Evolutionary conservation across 2,113 vertebrate species (phyloP), one percentile per base, ranked within the genome.

Genomic region (Chamaea fasciata): DNA sequence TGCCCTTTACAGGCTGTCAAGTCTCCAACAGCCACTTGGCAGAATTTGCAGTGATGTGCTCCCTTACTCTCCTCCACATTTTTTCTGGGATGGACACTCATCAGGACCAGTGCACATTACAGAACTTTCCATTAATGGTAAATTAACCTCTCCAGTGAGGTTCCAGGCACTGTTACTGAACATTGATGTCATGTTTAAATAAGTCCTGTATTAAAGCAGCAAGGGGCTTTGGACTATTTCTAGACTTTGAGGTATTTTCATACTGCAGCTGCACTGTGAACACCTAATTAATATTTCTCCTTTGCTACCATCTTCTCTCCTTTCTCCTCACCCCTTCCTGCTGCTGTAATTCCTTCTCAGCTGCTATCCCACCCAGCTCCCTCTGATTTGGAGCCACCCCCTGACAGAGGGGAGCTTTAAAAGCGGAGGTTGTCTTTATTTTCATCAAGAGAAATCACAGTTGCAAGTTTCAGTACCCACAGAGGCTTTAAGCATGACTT

Each of bases 361-460:
- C 59, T 69, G 74, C 87, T 80, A 21, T 55, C 63, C 57, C 77
- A 76, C 53, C 46, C 71, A 63, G 52, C 49, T 92, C 75, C 47
- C 65, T 88, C 85, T 37, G 63, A 55, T 57, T 65, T 55, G 59
- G 67, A 92, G 75, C 31, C 84, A 80, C 65, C 77, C 81, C 64
- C 74, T 90, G 81, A 86, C 47, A 91, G 86, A 67, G 22, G 20
- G 11, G 4, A 37, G 56, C 37, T 90, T 74, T 77, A 57, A 94
- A 96, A 93, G 78, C 6, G 0, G 47, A 60, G 65, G 19, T 87
- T 94, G 78, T 56, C 91, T 95, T 95, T 81, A 64, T 83, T 97
- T 96, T 84, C 80, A 92, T 92, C 89, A 92, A 88, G 77, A 95
- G 85, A 81, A 92, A 96, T 92, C 95, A 96, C 87, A 96, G 89